Evolutionary conservation across 2,113 vertebrate species (phyloP).

Genomic region (Brachyhypopomus gauderio): DNA sequence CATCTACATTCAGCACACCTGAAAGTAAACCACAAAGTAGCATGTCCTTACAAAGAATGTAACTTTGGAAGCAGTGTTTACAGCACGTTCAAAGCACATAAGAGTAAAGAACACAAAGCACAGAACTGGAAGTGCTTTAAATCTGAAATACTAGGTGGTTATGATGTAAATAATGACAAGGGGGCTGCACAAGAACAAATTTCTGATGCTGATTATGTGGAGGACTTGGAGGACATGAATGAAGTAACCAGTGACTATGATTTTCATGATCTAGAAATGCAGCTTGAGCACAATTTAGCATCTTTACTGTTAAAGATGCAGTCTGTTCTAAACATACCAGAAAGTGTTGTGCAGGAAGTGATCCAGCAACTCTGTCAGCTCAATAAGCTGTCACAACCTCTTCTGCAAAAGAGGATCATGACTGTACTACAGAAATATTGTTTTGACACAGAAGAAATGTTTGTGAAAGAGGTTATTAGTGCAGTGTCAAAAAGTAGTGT

Average conservation of each 20-base stretch:
- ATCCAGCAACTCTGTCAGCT: conserved; percentile 32
- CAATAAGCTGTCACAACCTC: conserved; percentile 18
- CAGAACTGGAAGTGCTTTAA: conserved; percentile 35
- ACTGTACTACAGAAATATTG: conserved; percentile 7
- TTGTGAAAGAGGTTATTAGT: conserved; percentile 19
- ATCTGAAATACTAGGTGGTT: conserved; percentile 6
- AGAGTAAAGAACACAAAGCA: conserved; percentile 39
- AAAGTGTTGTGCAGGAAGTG: background rate
- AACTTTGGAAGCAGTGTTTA: conserved; percentile 46
- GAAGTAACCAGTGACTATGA: conserved; percentile 9
- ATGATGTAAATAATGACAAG: background rate
- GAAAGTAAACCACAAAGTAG: conserved; percentile 42
- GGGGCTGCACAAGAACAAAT: conserved; percentile 24
- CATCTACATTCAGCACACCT: conserved; percentile 14
- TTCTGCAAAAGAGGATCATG: conserved; percentile 22
- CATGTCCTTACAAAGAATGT: conserved; percentile 35
- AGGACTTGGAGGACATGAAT: conserved; percentile 23
- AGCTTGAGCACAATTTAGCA: conserved; percentile 43
- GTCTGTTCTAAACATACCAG: conserved; percentile 22
- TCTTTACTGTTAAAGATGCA: conserved; percentile 37
- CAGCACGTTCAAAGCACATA: conserved; percentile 47
- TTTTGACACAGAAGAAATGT: background rate
- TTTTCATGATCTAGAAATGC: conserved; percentile 36
- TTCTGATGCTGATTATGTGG: conserved; percentile 13
- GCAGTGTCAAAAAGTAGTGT: conserved; percentile 19